These are phyloP conservation scores for Paguma larvata DNA, from an alignment of 2,797 vertebrate genomes.

Conservation along the genomic window DNA sequence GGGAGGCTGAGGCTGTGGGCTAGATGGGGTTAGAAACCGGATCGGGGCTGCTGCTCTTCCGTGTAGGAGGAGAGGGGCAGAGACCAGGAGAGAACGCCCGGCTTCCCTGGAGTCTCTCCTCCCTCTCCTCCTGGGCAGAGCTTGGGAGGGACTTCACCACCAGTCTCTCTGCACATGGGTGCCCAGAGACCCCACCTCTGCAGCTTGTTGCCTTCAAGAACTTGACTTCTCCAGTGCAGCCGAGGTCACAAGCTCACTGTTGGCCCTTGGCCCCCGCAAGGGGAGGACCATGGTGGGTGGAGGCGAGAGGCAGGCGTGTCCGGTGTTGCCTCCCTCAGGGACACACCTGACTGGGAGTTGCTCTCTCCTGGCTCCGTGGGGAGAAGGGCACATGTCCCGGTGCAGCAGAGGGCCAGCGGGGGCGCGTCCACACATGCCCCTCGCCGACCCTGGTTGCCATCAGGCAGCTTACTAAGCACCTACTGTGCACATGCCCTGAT, in stretches of 20 bases:
- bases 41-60: background rate
- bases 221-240: background rate
- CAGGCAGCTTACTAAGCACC: background rate
- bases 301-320: background rate
- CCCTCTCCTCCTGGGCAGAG: background rate
- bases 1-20: background rate
- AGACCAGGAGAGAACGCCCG: background rate
- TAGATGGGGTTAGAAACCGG: background rate
- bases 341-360: background rate
- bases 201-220: background rate
- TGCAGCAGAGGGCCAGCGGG: background rate
- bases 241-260: background rate
- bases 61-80: no score
- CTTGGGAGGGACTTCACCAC: background rate
- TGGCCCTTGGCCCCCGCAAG: background rate
- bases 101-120: background rate
- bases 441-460: background rate
- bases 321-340: background rate
- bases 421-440: fast-evolving
- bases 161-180: background rate
- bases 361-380: background rate
- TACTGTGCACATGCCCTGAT: no score
- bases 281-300: background rate
- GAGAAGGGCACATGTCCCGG: background rate
- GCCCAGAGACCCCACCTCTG: background rate